Percentiles rank a stretch among this genome's conserved stretches.
Evolutionary conservation across 2,113 vertebrate genomes (phyloP).

Genomic region (Vicugna pacos): DNA sequence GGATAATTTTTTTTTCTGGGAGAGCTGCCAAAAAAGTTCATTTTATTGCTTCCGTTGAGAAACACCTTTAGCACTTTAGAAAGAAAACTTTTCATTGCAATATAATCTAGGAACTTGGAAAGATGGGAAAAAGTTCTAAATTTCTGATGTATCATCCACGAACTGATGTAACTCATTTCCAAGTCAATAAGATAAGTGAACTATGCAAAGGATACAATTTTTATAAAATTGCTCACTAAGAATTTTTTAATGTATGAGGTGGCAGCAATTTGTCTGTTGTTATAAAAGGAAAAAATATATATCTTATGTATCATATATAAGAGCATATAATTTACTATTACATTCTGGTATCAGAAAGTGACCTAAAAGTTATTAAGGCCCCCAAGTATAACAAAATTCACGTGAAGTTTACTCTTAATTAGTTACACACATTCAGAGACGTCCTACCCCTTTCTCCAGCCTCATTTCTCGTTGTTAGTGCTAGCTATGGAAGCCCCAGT

Average conservation of each 20-base stretch:
- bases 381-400: background rate
- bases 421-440: background rate
- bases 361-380: background rate
- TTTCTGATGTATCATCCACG: background rate
- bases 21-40: constrained; percentile 64
- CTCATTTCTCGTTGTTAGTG: background rate
- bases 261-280: background rate
- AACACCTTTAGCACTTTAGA: constrained; percentile 47
- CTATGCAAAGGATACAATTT: background rate
- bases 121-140: background rate
- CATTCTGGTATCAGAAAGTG: background rate
- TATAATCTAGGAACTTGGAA: constrained; percentile 42
- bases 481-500: background rate
- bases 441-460: accelerated
- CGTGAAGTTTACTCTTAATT: background rate
- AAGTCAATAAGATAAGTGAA: background rate
- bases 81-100: constrained; percentile 45
- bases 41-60: constrained; percentile 59
- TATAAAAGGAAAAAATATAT: background rate
- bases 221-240: background rate
- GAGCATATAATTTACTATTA: background rate
- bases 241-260: background rate
- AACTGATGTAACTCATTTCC: background rate
- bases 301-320: background rate
- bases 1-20: constrained; percentile 45